Base-by-base conservation (phyloP, 2,797 vertebrate species). In the Anas flavirostris region DNA sequence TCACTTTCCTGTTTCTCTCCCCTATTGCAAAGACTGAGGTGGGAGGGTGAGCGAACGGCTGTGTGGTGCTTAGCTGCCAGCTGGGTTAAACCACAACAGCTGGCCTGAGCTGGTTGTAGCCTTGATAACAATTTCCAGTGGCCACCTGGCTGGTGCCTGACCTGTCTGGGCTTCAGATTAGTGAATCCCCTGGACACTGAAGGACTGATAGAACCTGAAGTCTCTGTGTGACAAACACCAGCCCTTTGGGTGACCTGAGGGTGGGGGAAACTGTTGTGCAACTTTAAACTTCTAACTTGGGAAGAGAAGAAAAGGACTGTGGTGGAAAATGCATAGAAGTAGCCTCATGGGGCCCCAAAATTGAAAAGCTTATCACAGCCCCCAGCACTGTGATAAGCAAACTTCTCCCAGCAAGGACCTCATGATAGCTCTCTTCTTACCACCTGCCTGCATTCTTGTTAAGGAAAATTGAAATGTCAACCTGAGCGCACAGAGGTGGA, bases 121-220 rank as follows among this genome's bases (percentile, higher is more conserved):
- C 62, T 29, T 28, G 23, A 33, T 70, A 74, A 59, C 3, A 3
- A 21, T 63, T 60, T 44, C n/a, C 46, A 88, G 53, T 13, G 67
- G 56, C 35, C n/a, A 43, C n/a, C 11, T 39, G 41, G 22, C 26
- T 62, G 29, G 52, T 78, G 67, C 26, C 31, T 33, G 33, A 70
- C 3, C 3, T 69, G 15, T 25, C 48, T 1, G 5, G 63, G 22
- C 44, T 69, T 85, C 60, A 39, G 26, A 29, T 62, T 2, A 0
- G 19, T 31, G 39, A 73, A 21, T n/a, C 10, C 37, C 29, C 21
- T 1, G 2, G 62, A 28, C 46, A 17, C 37, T 0, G 0, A 69
- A 59, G 43, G 22, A 69, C 60, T 63, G 39, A 56, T 8, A 60
- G 43, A 56, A 4, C 11, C 6, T 0, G 0, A 31, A 28, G 18